Percentiles rank a stretch among this genome's conserved stretches.
phyloP scores from a whole-genome alignment of 2,113 vertebrate species.

The Platichthys flesus region DNA sequence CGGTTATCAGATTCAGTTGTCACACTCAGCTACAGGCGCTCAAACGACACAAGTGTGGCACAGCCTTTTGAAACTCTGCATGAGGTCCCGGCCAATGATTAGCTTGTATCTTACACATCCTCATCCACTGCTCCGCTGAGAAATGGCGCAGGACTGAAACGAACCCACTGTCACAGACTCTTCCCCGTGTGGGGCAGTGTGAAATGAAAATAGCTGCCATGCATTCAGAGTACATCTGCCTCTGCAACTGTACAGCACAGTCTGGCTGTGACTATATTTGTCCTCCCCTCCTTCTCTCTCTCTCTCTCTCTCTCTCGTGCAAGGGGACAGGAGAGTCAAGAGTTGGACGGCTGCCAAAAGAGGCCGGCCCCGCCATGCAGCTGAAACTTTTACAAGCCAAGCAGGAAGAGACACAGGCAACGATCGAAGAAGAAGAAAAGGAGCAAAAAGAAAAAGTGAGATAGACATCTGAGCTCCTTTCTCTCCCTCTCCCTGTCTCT shows the following conservation, averaged over 20 bases:
- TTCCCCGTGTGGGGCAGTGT: not conserved
- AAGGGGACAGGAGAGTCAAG: slow-evolving; percentile 70
- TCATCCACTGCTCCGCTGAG: slow-evolving; percentile 3
- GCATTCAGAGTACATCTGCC: slow-evolving; percentile 46
- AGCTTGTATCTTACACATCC: not conserved
- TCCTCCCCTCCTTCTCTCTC: slow-evolving; percentile 53
- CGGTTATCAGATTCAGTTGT: slow-evolving; percentile 61
- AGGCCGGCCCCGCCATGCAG: slow-evolving; percentile 77
- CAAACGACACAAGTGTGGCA: slow-evolving; percentile 33
- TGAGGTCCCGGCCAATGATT: not conserved
- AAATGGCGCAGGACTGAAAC: not conserved
- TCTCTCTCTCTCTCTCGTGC: slow-evolving; percentile 12
- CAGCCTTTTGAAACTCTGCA: slow-evolving; percentile 6
- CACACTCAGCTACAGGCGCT: slow-evolving; percentile 31
- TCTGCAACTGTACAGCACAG: slow-evolving; percentile 41
- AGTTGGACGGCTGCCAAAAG: slow-evolving; percentile 80
- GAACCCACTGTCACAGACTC: not conserved
- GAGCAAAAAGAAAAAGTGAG: slow-evolving; percentile 61
- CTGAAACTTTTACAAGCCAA: slow-evolving; percentile 83
- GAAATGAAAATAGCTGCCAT: slow-evolving; percentile 5
- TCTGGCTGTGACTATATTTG: slow-evolving; percentile 72
- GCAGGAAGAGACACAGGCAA: slow-evolving; percentile 78
- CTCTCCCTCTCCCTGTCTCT: slow-evolving; percentile 34
- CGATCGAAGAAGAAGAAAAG: slow-evolving; percentile 60
- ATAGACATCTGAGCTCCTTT: slow-evolving; percentile 54